These are phyloP conservation scores for Panopea generosa DNA, from an alignment of 2,888 invertebrate genomes.

Conservation along the genomic window DNA sequence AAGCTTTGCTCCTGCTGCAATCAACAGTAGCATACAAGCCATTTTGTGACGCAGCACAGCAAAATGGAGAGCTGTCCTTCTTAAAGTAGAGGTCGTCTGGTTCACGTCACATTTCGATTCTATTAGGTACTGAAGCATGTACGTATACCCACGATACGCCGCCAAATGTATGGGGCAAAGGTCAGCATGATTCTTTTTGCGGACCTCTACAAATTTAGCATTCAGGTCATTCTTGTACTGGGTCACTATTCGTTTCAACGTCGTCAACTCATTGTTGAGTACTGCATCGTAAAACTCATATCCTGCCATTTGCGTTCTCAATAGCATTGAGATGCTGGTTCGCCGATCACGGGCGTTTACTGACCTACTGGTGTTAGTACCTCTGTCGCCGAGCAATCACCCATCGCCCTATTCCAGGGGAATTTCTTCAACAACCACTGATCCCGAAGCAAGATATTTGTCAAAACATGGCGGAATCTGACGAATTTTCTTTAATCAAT, in stretches of 20 bases:
- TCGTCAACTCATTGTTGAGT: slow-evolving; percentile 83
- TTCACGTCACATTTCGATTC: slow-evolving; percentile 84
- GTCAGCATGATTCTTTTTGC: slow-evolving; percentile 84
- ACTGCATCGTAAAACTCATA: slow-evolving; percentile 84
- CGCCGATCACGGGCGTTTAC: slow-evolving; percentile 6
- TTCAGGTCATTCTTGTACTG: slow-evolving; percentile 84
- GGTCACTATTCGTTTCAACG: slow-evolving; percentile 82
- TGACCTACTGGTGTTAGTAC: slow-evolving; percentile 12
- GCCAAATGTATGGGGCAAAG: slow-evolving; percentile 84
- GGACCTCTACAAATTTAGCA: slow-evolving; percentile 83
- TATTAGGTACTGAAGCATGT: slow-evolving; percentile 83
- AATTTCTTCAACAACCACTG: not conserved
- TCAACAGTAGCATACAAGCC: slow-evolving; percentile 83
- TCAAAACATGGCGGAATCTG: slow-evolving; percentile 58
- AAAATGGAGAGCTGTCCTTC: slow-evolving; percentile 84
- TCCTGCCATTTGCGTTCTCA: slow-evolving; percentile 81
- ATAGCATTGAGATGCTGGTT: slow-evolving; percentile 70
- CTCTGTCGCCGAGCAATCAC: slow-evolving; percentile 18
- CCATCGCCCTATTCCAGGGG: slow-evolving; percentile 13
- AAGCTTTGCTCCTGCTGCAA: slow-evolving; percentile 83
- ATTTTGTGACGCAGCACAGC: slow-evolving; percentile 84
- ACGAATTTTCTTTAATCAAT: slow-evolving; percentile 42
- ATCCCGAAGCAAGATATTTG: slow-evolving; percentile 7
- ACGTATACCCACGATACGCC: slow-evolving; percentile 83
- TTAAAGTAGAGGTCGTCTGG: slow-evolving; percentile 82